Base-by-base conservation (phyloP, 37 sponge, comb jelly and placozoan genomes). In the Sycon ciliatum region DNA sequence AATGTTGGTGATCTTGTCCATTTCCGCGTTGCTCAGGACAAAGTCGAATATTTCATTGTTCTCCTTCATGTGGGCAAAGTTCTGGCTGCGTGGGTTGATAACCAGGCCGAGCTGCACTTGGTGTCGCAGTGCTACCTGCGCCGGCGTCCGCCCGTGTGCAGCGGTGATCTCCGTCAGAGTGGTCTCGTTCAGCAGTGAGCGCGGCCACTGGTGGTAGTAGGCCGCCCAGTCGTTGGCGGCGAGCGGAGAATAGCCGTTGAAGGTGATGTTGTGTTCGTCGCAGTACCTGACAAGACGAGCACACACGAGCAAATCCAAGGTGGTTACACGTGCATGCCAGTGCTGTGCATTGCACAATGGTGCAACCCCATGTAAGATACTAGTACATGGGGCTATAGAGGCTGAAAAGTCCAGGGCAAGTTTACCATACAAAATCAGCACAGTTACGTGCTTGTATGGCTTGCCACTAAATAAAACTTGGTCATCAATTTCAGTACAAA, bases 201-300 rank as follows among this genome's bases (percentile, higher is more conserved):
- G 26, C 31, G 11, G 31, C 67, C 67, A 65, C n/a, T 29, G 5
- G 20, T 65, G 67, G 6, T 9, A 16, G 5, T 35, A 35, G 31
- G 67, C 37, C 4, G 67, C 67, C 67, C 67, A 65, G 35, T 65
- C 67, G 7, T 35, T 35, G 20, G 20, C 7, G 6, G 37, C 67
- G 5, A 65, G 6, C 34, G 67, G 67, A 31, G 67, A 9, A n/a
- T 65, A 65, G 67, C n/a, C n/a, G n/a, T n/a, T n/a, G n/a, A n/a
- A n/a, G n/a, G n/a, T n/a, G n/a, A n/a, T n/a, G n/a, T n/a, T n/a
- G n/a, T n/a, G n/a, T n/a, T n/a, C n/a, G n/a, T n/a, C n/a, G n/a
- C n/a, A n/a, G n/a, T n/a, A n/a, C n/a, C n/a, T n/a, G n/a, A n/a
- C n/a, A n/a, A n/a, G n/a, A n/a, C n/a, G n/a, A n/a, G n/a, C n/a